Evolutionary conservation across 2,113 vertebrate genomes (phyloP).

Genomic region (Notiomystis cincta): DNA sequence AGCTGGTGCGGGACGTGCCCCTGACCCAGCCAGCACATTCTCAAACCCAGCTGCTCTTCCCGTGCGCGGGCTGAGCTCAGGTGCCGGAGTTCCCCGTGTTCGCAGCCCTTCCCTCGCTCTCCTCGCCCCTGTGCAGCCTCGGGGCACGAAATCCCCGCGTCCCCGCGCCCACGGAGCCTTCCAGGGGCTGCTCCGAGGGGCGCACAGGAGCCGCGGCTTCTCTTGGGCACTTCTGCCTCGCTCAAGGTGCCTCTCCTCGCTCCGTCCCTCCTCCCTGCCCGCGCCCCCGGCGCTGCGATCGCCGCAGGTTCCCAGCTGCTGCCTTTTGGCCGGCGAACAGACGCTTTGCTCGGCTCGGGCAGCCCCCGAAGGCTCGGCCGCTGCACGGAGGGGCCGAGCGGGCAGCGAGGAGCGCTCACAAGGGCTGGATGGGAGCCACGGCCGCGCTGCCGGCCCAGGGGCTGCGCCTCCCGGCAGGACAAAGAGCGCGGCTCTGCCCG

Average conservation of each 20-base stretch:
- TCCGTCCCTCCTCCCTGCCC: background rate
- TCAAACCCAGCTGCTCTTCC: background rate
- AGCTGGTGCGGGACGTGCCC: background rate
- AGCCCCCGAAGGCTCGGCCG: conserved; percentile 44
- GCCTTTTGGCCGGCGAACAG: conserved; percentile 53
- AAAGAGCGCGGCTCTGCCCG: conserved; percentile 67
- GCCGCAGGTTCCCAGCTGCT: conserved; percentile 60
- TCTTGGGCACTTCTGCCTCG: background rate
- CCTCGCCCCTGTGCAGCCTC: background rate
- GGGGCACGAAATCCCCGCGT: background rate
- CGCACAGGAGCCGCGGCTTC: rapidly evolving
- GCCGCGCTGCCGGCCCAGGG: conserved; percentile 64
- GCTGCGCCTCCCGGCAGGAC: conserved; percentile 64
- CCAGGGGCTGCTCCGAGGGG: background rate
- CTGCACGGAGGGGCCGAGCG: conserved; percentile 46
- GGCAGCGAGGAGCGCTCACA: conserved; percentile 65
- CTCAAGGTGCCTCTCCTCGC: background rate
- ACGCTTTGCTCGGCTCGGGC: conserved; percentile 49
- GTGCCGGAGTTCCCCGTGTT: background rate
- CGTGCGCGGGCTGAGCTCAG: background rate
- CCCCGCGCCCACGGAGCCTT: background rate
- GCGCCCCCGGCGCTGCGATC: background rate
- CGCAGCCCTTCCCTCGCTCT: background rate
- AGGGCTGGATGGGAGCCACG: conserved; percentile 76
- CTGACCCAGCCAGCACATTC: background rate